Base-by-base conservation (phyloP, 2,797 vertebrate genomes). In the Scolopax rusticola region DNA sequence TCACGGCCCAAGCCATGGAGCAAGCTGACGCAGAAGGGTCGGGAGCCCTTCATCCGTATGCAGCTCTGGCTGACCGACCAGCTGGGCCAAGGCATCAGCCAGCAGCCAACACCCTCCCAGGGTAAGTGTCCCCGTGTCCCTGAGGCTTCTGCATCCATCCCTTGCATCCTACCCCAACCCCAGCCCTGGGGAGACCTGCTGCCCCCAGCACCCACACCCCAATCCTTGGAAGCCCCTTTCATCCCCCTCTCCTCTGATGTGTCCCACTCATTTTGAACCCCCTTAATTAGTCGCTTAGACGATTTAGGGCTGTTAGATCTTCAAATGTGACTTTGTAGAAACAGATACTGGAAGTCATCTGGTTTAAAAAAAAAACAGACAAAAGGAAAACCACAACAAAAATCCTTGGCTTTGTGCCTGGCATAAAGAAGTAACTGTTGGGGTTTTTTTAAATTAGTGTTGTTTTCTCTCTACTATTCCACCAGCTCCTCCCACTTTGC, bases 31-130 rank as follows among this genome's bases (percentile, higher is more conserved):
- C 99, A 99, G 97, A 99, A 99, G 96, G 99, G 99, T 61, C 98
- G 99, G 38, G 99, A 99, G 96, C 99, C 99, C 7, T 99, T 99
- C 97, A 99, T 99, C 95, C 99, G 99, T 64, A 99, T 99, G 99
- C 99, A 99, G 98, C 98, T 99, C 89, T 99, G 99, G 99, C 97
- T 99, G 54, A 98, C 99, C 1, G 99, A 99, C 96, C 99, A 99
- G 98, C 98, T 99, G 25, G 99, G 99, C 85, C 99, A 99, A 95
- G 98, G 98, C 50, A 98, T 98, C 88, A 98, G 82, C 97, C 99
- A 99, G 93, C 98, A 97, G 68, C 95, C 97, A 5, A 90, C 97
- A 15, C 84, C 97, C 1, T 87, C 98, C 21, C 98, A 98, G 76
- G 98, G 98, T 98, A 96, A 97, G 98, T 95, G 8, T 57, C 73